These are phyloP conservation scores for Cephalotes varians DNA, from an alignment of 2,888 invertebrate genomes.

Conservation along the genomic window DNA sequence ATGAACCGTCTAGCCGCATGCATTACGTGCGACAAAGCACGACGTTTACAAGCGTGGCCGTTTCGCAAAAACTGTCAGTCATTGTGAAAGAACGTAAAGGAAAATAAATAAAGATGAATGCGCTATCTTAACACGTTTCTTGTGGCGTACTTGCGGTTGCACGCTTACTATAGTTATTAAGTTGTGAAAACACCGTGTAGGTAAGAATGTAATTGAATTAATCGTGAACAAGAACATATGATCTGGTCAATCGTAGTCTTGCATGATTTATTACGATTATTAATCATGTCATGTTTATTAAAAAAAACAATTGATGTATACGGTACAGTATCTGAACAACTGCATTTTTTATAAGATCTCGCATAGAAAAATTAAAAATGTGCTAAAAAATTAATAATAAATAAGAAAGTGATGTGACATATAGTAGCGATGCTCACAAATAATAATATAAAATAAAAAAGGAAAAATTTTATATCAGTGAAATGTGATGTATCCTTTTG, in stretches of 20 bases:
- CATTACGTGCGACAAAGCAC: conserved; percentile 48
- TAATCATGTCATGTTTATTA: background rate
- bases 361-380: background rate
- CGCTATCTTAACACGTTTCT: conserved; percentile 42
- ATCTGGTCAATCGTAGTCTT: background rate
- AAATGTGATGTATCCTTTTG: background rate
- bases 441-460: background rate
- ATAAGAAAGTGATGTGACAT: background rate
- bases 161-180: conserved; percentile 3
- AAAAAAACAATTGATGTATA: background rate
- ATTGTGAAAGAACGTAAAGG: conserved; percentile 23
- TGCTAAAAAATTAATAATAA: conserved; percentile 6
- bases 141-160: background rate
- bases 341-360: background rate
- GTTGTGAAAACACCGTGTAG: conserved; percentile 25
- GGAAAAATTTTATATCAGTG: background rate
- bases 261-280: background rate
- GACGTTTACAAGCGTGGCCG: conserved; percentile 30
- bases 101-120: conserved; percentile 42
- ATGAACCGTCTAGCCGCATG: conserved; percentile 21
- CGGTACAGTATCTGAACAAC: background rate
- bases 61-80: conserved; percentile 42
- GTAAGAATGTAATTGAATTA: conserved; percentile 36
- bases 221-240: background rate
- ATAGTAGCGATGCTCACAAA: background rate